Conservation (phyloP, 2,113 vertebrate genomes). For the Tachuris rubrigastra region DNA sequence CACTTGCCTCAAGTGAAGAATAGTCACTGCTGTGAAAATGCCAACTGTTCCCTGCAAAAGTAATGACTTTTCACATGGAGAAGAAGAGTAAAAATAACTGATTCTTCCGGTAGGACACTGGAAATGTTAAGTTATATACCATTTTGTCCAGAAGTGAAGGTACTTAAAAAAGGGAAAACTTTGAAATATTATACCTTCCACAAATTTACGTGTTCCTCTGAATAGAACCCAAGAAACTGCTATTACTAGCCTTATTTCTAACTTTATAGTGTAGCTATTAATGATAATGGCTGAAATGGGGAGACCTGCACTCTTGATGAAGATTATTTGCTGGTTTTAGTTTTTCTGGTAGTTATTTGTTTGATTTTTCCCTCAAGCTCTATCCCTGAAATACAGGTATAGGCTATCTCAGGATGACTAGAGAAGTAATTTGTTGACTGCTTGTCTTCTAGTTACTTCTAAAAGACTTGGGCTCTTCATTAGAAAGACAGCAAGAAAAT, state of each 20-base stretch:
- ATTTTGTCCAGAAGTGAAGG: neutral
- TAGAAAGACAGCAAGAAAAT: neutral
- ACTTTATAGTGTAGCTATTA: neutral
- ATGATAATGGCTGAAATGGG: neutral
- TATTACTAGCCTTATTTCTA: neutral
- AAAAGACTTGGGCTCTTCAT: neutral
- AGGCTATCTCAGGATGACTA: neutral
- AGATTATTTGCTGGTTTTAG: neutral
- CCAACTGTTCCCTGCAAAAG: slow-evolving; percentile 14
- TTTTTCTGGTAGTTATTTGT: neutral
- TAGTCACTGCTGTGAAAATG: slow-evolving; percentile 49
- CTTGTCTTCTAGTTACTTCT: neutral
- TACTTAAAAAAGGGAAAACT: neutral
- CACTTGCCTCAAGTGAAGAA: slow-evolving; percentile 31
- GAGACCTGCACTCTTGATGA: neutral
- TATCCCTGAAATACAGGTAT: neutral
- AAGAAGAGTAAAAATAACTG: slow-evolving; percentile 34
- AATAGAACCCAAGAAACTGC: neutral
- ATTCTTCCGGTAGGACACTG: neutral
- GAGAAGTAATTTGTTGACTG: neutral
- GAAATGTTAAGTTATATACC: neutral
- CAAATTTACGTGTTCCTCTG: neutral
- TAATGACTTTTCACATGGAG: slow-evolving; percentile 35
- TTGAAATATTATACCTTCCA: neutral
- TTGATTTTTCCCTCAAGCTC: neutral